Conservation (phyloP, 1,140 invertebrate genomes). For the Cydia pomonella region DNA sequence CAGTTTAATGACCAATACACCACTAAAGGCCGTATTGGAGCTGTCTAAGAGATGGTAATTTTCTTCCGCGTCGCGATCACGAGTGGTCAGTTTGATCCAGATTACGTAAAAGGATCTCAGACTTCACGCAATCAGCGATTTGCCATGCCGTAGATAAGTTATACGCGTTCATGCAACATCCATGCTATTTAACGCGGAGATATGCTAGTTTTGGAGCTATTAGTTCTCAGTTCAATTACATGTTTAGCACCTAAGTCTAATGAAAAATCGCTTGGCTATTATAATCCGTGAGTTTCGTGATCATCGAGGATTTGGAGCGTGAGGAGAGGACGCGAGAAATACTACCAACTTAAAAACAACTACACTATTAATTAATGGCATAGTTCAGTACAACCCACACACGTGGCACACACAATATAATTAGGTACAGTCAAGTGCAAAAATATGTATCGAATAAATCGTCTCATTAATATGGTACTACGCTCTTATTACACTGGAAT, state of each 20-base stretch:
- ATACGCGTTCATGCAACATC: background rate
- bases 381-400: no score
- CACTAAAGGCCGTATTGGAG: background rate
- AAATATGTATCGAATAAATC: no score
- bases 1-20: background rate
- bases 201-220: background rate
- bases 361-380: no score
- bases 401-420: no score
- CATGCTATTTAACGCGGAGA: background rate
- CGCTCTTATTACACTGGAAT: no score
- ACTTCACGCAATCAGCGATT: conserved; percentile 17
- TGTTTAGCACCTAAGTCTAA: background rate
- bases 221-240: background rate
- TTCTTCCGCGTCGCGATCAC: conserved; percentile 15
- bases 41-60: conserved; percentile 21
- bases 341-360: no score
- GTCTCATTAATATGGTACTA: no score
- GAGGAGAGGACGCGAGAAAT: no score
- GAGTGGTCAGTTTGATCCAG: conserved; percentile 19
- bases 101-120: conserved; percentile 25
- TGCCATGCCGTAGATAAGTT: background rate
- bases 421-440: no score
- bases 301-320: no score
- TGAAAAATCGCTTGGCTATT: background rate
- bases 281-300: background rate